Evolutionary conservation across 2,113 vertebrate species (phyloP).

Genomic region (Hyperoodon ampullatus): DNA sequence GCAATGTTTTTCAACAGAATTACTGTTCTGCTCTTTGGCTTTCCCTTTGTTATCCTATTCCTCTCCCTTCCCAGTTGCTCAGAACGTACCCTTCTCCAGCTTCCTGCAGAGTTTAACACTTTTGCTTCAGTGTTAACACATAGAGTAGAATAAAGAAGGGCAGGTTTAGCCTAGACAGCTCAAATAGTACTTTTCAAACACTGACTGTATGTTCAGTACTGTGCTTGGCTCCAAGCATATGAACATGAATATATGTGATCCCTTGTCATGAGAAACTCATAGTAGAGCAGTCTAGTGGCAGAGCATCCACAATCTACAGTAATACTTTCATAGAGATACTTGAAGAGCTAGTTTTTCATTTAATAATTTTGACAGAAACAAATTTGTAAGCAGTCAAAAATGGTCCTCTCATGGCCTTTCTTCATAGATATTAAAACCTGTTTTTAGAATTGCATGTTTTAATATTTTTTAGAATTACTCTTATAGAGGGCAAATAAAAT

Average conservation of each 20-base stretch:
- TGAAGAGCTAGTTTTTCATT: slow-evolving; percentile 33
- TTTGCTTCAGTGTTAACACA: background rate
- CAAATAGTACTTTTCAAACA: background rate
- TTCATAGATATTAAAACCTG: slow-evolving; percentile 8
- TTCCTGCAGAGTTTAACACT: slow-evolving; percentile 18
- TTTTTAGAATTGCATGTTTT: background rate
- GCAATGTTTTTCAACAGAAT: background rate
- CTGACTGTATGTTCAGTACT: background rate
- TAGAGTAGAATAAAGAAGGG: background rate
- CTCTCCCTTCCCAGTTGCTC: background rate
- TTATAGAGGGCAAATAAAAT: slow-evolving; percentile 18
- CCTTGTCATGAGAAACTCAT: background rate
- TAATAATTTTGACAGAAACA: slow-evolving; percentile 21
- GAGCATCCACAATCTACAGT: background rate
- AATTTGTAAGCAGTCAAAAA: background rate
- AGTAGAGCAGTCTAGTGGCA: background rate
- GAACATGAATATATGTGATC: background rate
- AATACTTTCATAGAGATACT: background rate
- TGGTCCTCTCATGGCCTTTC: background rate
- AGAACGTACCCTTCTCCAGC: background rate
- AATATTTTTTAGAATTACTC: slow-evolving; percentile 32
- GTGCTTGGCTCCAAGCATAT: background rate
- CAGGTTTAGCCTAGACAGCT: background rate
- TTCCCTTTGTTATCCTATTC: background rate
- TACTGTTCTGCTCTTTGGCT: slow-evolving; percentile 9